Evolutionary conservation across 2,113 vertebrate genomes (phyloP).

Genomic region (Illadopsis cleaveri): DNA sequence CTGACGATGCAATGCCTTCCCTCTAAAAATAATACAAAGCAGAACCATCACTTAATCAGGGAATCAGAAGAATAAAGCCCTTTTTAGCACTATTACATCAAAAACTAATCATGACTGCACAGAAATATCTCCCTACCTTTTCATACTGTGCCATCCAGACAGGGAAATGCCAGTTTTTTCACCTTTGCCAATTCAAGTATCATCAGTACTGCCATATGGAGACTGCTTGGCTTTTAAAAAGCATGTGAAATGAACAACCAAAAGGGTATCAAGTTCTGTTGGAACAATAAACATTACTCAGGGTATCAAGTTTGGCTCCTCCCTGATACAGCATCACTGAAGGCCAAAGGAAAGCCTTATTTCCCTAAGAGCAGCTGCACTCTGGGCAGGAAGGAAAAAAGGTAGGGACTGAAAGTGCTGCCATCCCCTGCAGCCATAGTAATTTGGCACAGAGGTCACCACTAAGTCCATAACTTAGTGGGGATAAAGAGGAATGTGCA

Average conservation of each 20-base stretch:
- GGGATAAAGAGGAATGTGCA: not conserved
- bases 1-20: not conserved
- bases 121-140: not conserved
- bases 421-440: not conserved
- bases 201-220: not conserved
- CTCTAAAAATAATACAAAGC: not conserved
- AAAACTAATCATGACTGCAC: not conserved
- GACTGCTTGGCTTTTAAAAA: not conserved
- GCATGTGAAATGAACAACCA: not conserved
- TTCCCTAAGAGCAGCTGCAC: not conserved
- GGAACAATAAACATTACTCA: not conserved
- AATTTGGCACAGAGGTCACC: not conserved
- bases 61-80: not conserved
- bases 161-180: not conserved
- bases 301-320: not conserved
- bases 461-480: not conserved
- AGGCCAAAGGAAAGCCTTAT: not conserved
- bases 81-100: not conserved
- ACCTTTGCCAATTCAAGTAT: not conserved
- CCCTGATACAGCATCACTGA: not conserved
- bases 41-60: not conserved
- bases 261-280: not conserved
- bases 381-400: not conserved
- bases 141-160: not conserved
- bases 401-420: not conserved